These are phyloP conservation scores for Mechanitis mazaeus DNA, from an alignment of 2,888 invertebrate genomes.

Conservation along the genomic window DNA sequence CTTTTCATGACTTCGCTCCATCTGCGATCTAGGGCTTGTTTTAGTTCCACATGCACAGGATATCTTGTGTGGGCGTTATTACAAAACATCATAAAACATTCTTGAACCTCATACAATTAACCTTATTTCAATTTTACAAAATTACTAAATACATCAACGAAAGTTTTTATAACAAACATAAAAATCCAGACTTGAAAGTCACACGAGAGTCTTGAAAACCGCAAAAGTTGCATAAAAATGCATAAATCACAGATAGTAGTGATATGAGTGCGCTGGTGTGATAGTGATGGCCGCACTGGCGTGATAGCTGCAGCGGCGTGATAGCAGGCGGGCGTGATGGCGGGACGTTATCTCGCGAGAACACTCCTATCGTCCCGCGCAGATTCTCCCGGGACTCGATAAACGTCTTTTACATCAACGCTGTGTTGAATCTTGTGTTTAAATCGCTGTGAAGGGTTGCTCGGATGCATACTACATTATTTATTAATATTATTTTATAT, in stretches of 20 bases:
- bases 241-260: slow-evolving; percentile 28
- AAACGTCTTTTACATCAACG: slow-evolving; percentile 28
- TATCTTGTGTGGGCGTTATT: slow-evolving; percentile 11
- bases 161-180: not conserved
- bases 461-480: no score
- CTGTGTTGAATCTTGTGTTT: slow-evolving; percentile 4
- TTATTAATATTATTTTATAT: no score
- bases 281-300: slow-evolving; percentile 15
- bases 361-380: slow-evolving; percentile 49
- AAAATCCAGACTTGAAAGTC: not conserved
- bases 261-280: slow-evolving; percentile 22
- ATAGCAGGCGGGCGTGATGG: slow-evolving; percentile 39
- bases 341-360: slow-evolving; percentile 46
- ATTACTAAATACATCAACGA: no score
- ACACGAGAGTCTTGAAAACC: not conserved
- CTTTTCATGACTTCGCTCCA: slow-evolving; percentile 46
- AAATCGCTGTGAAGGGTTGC: slow-evolving; percentile 1
- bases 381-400: slow-evolving; percentile 46
- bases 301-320: slow-evolving; percentile 33
- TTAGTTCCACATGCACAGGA: slow-evolving; percentile 13
- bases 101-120: no score
- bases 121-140: no score
- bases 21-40: slow-evolving; percentile 19
- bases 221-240: slow-evolving; percentile 23
- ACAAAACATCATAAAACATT: not conserved